Base-by-base conservation (phyloP, 2,797 vertebrate genomes). In the Pangasius djambal region DNA sequence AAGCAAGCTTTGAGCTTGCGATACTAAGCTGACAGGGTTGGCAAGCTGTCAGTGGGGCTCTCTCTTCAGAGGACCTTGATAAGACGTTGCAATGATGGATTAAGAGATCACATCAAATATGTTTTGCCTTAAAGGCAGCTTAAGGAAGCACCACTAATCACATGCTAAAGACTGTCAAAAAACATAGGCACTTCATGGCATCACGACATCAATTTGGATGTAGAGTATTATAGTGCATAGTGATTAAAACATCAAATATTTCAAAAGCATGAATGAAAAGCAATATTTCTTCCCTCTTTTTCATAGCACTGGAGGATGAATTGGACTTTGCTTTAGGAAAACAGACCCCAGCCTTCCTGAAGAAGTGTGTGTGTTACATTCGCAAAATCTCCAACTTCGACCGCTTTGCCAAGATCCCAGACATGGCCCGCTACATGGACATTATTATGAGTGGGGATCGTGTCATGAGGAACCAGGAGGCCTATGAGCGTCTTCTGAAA, bases 291-390 rank as follows among this genome's bases (percentile, higher is more conserved):
- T 88, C 83, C 50, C 88, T 92, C 88, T 90, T 86, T 94, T 86
- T 89, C 94, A 40, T 95, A 99, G 98, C 98, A 88, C 95, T 99
- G 92, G 99, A 99, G 94, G 99, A 99, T 88, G 99, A 99, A 93
- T 96, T 99, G 92, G 98, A 99, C 94, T 99, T 99, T 88, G 99
- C 99, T 89, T 96, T 99, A 90, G 99, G 98, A 91, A 99, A 99
- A 94, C 98, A 99, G 95, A 99, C 98, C 1, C 97, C 98, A 78
- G 98, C 98, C 92, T 99, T 99, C 94, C 97, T 99, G 89, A 99
- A 97, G 95, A 99, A 99, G 94, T 99, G 99, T 57, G 99, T 99
- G 92, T 99, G 99, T 94, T 99, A 99, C 94, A 99, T 99, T 90
- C 96, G 99, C 90, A 99, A 99, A 95, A 99, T 99, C 91, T 97